A percentile compares a stretch with the other conserved stretches of the same genome.
Evolutionary conservation across 2,113 vertebrate species (phyloP).

Genomic region (Tylochromis polylepis): DNA sequence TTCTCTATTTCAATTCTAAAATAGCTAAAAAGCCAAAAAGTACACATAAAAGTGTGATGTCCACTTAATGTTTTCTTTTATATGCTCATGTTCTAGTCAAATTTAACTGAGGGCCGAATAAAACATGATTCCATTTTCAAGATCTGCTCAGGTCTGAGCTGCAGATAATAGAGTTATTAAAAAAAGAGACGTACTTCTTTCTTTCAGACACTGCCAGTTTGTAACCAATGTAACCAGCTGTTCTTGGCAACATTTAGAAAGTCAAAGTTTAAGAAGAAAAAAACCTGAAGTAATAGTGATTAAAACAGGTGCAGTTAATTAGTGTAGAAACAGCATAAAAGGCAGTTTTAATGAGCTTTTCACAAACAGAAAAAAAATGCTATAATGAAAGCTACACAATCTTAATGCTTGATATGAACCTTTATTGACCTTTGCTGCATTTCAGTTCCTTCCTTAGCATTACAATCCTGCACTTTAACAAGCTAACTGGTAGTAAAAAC

Average conservation of each 20-base stretch:
- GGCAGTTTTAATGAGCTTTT: not conserved
- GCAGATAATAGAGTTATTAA: not conserved
- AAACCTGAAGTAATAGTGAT: not conserved
- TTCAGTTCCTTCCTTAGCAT: not conserved
- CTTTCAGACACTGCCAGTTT: conserved; percentile 8
- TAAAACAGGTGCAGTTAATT: not conserved
- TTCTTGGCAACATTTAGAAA: not conserved
- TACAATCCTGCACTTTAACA: not conserved
- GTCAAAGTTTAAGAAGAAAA: not conserved
- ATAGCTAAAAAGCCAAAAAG: not conserved
- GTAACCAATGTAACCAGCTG: not conserved
- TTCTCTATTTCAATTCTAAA: not conserved
- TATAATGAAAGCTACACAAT: not conserved
- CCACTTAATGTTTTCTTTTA: not conserved
- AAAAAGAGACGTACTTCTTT: not conserved
- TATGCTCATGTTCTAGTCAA: not conserved
- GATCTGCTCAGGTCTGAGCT: not conserved
- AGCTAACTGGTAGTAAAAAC: not conserved
- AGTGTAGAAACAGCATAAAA: not conserved
- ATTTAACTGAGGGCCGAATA: not conserved
- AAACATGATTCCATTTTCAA: not conserved
- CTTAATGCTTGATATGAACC: not conserved
- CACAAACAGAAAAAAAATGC: not conserved
- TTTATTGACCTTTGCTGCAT: not conserved
- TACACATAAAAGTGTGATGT: not conserved